A percentile compares a stretch with the other conserved stretches of the same genome.
These are phyloP conservation scores for Pinna nobilis DNA, from an alignment of 1,140 invertebrate genomes.

Conservation along the genomic window DNA sequence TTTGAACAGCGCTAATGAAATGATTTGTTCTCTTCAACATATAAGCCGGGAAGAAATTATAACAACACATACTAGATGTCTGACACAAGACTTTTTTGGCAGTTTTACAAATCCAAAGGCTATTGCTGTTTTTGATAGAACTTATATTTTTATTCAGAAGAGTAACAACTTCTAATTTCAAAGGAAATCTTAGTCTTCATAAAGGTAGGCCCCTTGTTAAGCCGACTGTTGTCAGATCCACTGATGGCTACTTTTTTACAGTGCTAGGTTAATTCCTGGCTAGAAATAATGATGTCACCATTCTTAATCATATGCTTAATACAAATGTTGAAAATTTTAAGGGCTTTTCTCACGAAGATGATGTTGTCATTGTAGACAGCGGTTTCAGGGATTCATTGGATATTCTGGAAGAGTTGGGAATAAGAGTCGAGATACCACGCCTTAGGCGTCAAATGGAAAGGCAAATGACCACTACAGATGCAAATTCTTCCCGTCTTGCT, in stretches of 20 bases:
- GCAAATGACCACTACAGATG: background rate
- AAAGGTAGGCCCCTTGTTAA: constrained; percentile 10
- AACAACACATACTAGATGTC: constrained; percentile 5
- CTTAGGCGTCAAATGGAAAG: background rate
- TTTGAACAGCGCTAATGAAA: background rate
- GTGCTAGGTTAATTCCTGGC: constrained; percentile 19
- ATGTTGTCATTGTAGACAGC: constrained; percentile 9
- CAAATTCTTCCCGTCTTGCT: constrained; percentile 17
- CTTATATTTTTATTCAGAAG: background rate
- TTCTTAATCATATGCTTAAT: constrained; percentile 3
- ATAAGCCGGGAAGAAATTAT: constrained; percentile 13
- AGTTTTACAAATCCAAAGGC: background rate
- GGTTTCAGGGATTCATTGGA: constrained; percentile 3
- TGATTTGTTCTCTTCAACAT: constrained; percentile 11
- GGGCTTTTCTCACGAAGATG: background rate
- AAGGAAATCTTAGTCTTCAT: background rate
- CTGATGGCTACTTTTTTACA: constrained; percentile 19
- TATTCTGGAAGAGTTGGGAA: constrained; percentile 4
- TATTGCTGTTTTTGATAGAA: constrained; percentile 6
- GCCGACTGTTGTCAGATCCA: constrained; percentile 26
- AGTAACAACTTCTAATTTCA: constrained; percentile 18
- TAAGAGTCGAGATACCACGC: background rate
- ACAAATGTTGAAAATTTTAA: background rate
- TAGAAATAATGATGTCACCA: constrained; percentile 35
- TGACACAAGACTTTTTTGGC: constrained; percentile 4